Conservation (phyloP, 2,888 invertebrate genomes). For the Perdita meconis region DNA sequence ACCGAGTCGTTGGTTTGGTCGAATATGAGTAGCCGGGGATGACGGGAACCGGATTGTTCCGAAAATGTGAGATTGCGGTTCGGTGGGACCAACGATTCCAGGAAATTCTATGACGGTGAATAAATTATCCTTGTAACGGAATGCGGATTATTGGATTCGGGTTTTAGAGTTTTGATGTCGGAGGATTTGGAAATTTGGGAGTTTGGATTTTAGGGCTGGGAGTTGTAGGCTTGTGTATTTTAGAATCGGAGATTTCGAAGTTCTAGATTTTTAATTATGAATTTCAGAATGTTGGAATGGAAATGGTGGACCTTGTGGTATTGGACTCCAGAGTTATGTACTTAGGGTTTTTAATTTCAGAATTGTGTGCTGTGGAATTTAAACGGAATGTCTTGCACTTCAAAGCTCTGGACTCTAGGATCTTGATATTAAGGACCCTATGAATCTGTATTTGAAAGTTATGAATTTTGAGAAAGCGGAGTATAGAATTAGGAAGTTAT, state of each 20-base stretch:
- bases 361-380: no score
- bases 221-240: not conserved
- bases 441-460: not conserved
- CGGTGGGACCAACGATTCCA: not conserved
- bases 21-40: not conserved
- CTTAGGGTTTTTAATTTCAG: no score
- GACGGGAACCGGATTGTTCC: not conserved
- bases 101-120: not conserved
- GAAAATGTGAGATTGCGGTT: no score
- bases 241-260: not conserved
- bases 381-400: no score
- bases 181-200: not conserved
- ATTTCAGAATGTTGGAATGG: not conserved
- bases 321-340: no score
- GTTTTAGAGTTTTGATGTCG: not conserved
- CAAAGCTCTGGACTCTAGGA: not conserved
- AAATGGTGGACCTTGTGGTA: no score
- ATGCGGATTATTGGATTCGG: not conserved
- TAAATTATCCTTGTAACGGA: not conserved
- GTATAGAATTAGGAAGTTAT: not conserved
- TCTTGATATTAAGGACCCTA: not conserved
- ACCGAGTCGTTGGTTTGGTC: conserved; percentile 19
- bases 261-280: not conserved
- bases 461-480: not conserved
- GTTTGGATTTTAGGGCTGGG: not conserved